Percentiles rank a stretch among this genome's conserved stretches.
Conservation (phyloP, 1,140 invertebrate genomes). For the Dreissena rostriformis region DNA sequence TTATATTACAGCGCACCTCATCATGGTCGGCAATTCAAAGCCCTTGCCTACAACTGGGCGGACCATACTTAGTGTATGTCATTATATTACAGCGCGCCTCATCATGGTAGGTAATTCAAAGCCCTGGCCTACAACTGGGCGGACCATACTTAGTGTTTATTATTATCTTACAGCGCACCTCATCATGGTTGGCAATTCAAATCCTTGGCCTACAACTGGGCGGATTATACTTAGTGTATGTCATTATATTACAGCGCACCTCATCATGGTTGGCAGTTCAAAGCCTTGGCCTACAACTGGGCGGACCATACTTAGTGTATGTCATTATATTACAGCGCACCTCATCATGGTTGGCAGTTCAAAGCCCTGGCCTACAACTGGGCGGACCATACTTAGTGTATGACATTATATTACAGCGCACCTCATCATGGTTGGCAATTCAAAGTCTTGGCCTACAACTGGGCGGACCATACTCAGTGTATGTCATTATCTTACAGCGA, state of each 20-base stretch:
- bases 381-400: neutral
- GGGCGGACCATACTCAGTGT: conserved; percentile 25
- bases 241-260: conserved; percentile 56
- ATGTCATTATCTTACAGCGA: conserved; percentile 40
- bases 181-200: conserved; percentile 65
- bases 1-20: conserved; percentile 59
- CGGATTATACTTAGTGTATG: neutral
- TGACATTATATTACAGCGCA: conserved; percentile 42
- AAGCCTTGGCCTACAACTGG: conserved; percentile 70
- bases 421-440: conserved; percentile 67
- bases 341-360: conserved; percentile 65
- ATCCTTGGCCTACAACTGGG: conserved; percentile 69
- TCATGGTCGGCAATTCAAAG: conserved; percentile 64
- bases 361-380: conserved; percentile 70
- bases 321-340: conserved; percentile 51
- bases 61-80: neutral
- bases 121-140: conserved; percentile 68
- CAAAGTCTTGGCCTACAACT: conserved; percentile 68
- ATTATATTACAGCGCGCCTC: conserved; percentile 57
- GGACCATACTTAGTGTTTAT: neutral
- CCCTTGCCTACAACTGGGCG: conserved; percentile 67
- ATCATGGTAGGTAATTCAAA: conserved; percentile 64
- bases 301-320: neutral
- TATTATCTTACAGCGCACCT: conserved; percentile 55
- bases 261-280: conserved; percentile 64